These are phyloP conservation scores for Drosophila paramelanica DNA, from an alignment of 2,888 invertebrate genomes.

Conservation along the genomic window DNA sequence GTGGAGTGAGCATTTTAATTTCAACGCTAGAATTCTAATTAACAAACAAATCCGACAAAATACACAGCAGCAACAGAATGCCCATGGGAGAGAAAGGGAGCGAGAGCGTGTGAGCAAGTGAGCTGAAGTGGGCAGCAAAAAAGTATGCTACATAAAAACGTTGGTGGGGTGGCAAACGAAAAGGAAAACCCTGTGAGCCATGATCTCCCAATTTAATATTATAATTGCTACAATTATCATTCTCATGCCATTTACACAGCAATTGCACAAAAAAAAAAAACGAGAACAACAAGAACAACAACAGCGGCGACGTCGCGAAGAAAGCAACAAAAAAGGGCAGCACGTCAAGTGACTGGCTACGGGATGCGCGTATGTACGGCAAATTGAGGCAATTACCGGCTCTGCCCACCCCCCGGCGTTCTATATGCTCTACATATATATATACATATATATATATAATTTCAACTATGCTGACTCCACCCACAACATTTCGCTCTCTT, in stretches of 20 bases:
- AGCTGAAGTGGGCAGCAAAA: constrained; percentile 51
- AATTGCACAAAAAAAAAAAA: constrained; percentile 70
- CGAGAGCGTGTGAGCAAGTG: constrained; percentile 2
- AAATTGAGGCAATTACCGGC: constrained; percentile 80
- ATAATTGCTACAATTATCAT: constrained; percentile 85
- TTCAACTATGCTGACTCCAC: constrained; percentile 49
- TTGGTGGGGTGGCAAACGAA: constrained; percentile 6
- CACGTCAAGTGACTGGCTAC: constrained; percentile 58
- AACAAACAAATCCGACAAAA: constrained; percentile 83
- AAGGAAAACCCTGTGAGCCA: constrained; percentile 81
- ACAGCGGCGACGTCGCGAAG: constrained; percentile 29
- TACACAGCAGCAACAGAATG: constrained; percentile 65
- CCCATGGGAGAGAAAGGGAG: constrained; percentile 42
- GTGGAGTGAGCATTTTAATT: constrained; percentile 75
- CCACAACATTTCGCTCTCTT: constrained; percentile 27
- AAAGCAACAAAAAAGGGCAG: constrained; percentile 56
- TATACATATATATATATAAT: constrained; percentile 15
- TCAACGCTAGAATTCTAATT: constrained; percentile 84
- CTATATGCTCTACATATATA: constrained; percentile 29
- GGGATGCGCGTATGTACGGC: constrained; percentile 54
- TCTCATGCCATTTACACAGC: constrained; percentile 83
- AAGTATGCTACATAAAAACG: constrained; percentile 68
- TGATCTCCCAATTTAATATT: constrained; percentile 85
- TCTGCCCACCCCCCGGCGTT: constrained; percentile 41
- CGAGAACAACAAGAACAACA: constrained; percentile 21